Evolutionary conservation across 2,113 vertebrate species (phyloP).

Genomic region (Sapajus apella): DNA sequence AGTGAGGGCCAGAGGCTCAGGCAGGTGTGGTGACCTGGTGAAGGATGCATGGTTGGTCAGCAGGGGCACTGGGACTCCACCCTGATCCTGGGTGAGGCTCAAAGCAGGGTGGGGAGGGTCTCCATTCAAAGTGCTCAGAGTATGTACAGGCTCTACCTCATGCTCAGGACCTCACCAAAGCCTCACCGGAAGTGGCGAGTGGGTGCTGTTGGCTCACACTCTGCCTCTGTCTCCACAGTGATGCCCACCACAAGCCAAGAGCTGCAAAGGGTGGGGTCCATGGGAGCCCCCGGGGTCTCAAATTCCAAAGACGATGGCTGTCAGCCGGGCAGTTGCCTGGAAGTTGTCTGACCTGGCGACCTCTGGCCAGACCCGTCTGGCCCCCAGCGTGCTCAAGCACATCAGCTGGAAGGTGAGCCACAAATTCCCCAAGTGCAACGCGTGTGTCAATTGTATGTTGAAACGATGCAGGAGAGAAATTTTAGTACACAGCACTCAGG

Average conservation of each 20-base stretch:
- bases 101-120: no score
- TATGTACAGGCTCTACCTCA: fast-evolving
- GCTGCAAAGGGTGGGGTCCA: fast-evolving
- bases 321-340: not conserved
- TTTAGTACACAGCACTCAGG: not conserved
- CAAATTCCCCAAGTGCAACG: fast-evolving
- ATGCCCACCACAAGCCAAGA: fast-evolving
- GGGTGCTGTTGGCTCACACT: fast-evolving
- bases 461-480: not conserved
- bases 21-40: no score
- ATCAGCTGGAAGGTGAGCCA: not conserved
- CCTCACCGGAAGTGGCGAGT: fast-evolving
- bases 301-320: fast-evolving
- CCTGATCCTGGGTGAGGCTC: not conserved
- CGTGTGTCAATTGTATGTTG: not conserved
- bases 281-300: not conserved
- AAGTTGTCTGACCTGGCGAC: not conserved
- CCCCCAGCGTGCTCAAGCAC: fast-evolving
- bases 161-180: fast-evolving
- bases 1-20: not conserved
- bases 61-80: not conserved
- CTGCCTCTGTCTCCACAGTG: not conserved
- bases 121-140: fast-evolving
- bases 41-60: not conserved
- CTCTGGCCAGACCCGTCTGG: no score